Evolutionary conservation across 2,888 invertebrate species (phyloP), one percentile per base, ranked within the genome.

Genomic region (Saturnia pavonia): DNA sequence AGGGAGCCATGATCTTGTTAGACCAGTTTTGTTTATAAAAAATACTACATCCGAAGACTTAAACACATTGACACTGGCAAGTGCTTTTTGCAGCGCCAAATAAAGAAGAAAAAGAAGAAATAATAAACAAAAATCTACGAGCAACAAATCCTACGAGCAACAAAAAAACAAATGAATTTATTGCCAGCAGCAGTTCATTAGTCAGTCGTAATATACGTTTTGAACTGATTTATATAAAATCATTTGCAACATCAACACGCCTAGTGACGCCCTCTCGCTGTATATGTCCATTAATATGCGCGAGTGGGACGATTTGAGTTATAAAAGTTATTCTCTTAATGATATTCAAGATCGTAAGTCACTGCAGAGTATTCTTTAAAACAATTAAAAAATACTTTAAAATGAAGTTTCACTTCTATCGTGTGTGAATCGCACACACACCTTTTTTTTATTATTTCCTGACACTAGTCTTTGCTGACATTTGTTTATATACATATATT

Each of bases 281-380:
- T 71, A 54, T 65, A 68, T 78, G 79, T 82, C 81, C 80, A 84
- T 85, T 82, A 82, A 77, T 82, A 85, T 82, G 81, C 80, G 72
- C 48, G 78, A 76, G 83, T 73, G 57, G 79, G 83, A 73, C 51
- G 78, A 71, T 79, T 71, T 73, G 70, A 74, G 73, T 75, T 72
- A 76, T 78, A 80, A 81, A 74, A 73, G 74, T 27, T 67, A 67
- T 69, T 71, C 70, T 22, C 65, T 65, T 65, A 65, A 65, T 40
- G 40, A n/a, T 65, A 65, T 65, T 40, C 40, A 7, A 65, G 65
- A 40, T 65, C 65, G 65, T 40, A 65, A 65, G 65, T 65, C 40
- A 65, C 65, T 65, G 8, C 19, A 65, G 65, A 65, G 40, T 11
- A 40, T 65, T 40, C 22, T 65, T 34, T 65, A 22, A 75, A 76